Conservation (phyloP, 2,888 invertebrate species). For the Ophion ellenae region DNA sequence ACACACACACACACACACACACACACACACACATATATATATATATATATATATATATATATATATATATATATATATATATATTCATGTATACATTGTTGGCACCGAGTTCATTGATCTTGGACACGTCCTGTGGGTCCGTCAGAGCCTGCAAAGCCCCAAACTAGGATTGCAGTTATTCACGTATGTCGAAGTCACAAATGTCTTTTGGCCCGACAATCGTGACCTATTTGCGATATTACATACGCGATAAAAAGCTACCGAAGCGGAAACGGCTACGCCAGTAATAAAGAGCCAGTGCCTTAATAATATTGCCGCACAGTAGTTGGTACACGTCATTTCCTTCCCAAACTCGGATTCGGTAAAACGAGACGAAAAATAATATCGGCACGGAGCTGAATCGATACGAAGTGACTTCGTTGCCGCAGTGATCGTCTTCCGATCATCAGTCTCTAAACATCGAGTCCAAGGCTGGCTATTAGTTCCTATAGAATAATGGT, state of each 20-base stretch:
- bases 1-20: too few species aligned
- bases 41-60: too few species aligned
- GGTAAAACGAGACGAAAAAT: not conserved
- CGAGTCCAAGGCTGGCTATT: too few species aligned
- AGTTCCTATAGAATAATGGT: too few species aligned
- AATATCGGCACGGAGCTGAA: not conserved
- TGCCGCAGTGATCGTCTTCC: not conserved
- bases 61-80: too few species aligned
- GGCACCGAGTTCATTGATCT: slow-evolving; percentile 49
- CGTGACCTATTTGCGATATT: slow-evolving; percentile 42
- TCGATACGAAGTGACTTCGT: not conserved
- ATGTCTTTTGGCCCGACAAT: slow-evolving; percentile 41
- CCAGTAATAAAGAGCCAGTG: not conserved
- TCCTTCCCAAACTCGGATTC: not conserved
- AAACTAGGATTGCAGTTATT: slow-evolving; percentile 42
- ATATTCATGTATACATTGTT: not conserved
- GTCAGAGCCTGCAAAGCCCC: slow-evolving; percentile 32
- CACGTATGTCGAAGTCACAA: slow-evolving; percentile 9
- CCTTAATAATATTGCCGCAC: slow-evolving; percentile 1
- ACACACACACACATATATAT: too few species aligned
- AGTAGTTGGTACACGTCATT: not conserved
- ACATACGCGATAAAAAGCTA: slow-evolving; percentile 15
- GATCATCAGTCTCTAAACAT: not conserved
- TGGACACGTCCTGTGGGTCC: slow-evolving; percentile 45
- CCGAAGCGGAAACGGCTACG: not conserved